Evolutionary conservation across 2,113 vertebrate species (phyloP).

Genomic region (Megaceryle torquata): DNA sequence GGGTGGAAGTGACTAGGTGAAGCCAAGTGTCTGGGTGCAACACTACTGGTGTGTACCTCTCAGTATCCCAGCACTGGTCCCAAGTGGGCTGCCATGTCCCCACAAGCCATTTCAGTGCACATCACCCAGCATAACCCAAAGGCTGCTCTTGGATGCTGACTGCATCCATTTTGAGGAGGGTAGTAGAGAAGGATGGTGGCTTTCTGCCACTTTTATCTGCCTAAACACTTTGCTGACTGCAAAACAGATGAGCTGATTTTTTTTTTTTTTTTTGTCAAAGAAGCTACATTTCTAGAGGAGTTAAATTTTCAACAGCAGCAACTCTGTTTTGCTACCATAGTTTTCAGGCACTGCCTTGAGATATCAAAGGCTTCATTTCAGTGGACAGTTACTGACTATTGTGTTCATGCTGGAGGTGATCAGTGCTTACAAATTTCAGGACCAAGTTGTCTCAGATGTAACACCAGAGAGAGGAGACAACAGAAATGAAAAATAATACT

Average conservation of each 20-base stretch:
- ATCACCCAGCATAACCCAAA: neutral
- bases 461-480: neutral
- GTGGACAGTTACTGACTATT: accelerated
- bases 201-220: neutral
- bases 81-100: neutral
- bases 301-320: neutral
- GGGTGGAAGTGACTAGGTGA: too few relatives aligned
- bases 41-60: accelerated
- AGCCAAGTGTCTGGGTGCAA: neutral
- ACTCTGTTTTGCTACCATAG: neutral
- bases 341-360: neutral
- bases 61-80: neutral
- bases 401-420: neutral
- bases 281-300: neutral
- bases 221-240: neutral
- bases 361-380: neutral
- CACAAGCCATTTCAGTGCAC: neutral
- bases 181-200: neutral
- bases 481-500: neutral
- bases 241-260: neutral
- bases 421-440: neutral
- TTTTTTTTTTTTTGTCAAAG: neutral
- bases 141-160: neutral
- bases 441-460: neutral
- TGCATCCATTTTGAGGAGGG: neutral